Conservation (phyloP, 1,140 invertebrate genomes). For the Spodoptera frugiperda region DNA sequence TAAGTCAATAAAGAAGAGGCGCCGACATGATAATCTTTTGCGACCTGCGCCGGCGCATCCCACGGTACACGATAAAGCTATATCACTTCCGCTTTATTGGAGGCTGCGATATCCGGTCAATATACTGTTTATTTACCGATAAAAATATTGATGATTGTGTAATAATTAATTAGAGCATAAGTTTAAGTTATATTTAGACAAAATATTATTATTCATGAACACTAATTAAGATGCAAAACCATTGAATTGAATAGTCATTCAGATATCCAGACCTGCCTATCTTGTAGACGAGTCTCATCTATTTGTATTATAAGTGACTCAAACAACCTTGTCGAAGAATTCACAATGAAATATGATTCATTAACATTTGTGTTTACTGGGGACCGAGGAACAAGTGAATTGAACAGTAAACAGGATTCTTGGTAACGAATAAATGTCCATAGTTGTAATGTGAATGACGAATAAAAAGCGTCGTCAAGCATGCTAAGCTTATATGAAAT, state of each 20-base stretch:
- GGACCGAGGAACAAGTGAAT: no score
- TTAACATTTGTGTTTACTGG: neutral
- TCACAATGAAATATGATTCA: conserved; percentile 9
- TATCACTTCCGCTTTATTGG: conserved; percentile 11
- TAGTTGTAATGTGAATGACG: no score
- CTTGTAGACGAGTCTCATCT: neutral
- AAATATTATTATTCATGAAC: neutral
- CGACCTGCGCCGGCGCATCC: conserved; percentile 20
- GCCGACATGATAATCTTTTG: conserved; percentile 14
- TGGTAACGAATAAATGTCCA: no score
- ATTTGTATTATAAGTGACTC: conserved; percentile 12
- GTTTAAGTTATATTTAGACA: neutral
- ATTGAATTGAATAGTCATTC: conserved; percentile 1
- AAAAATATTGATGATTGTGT: no score
- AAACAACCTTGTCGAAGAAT: neutral
- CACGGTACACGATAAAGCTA: conserved; percentile 17
- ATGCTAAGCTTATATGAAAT: no score
- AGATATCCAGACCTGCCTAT: conserved; percentile 8
- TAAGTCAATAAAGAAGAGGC: conserved; percentile 15
- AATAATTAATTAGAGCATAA: neutral
- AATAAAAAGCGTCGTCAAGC: no score
- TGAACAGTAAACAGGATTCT: no score
- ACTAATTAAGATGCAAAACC: neutral
- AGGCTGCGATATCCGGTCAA: conserved; percentile 35
- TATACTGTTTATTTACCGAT: neutral